These are phyloP conservation scores for Microcebus murinus DNA, from an alignment of 2,113 vertebrate genomes.

Conservation along the genomic window DNA sequence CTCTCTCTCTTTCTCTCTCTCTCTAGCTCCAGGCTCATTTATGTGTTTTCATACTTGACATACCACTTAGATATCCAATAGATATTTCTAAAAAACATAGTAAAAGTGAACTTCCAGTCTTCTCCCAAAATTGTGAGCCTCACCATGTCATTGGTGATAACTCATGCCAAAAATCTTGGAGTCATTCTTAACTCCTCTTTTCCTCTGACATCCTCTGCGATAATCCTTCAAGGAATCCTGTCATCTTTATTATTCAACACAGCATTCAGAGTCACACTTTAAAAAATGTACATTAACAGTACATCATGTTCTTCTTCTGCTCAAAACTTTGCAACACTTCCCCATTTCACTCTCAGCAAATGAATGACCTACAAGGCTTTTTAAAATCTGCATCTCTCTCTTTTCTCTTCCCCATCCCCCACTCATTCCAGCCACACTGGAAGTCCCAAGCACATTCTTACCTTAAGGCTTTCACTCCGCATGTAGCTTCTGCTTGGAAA, in stretches of 20 bases:
- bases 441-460: not conserved
- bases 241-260: not conserved
- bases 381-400: accelerated
- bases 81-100: not conserved
- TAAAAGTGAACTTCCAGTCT: not conserved
- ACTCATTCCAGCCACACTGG: accelerated
- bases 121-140: not conserved
- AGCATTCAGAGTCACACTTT: not conserved
- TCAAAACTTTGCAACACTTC: not conserved
- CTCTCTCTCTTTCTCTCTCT: not conserved
- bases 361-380: not conserved
- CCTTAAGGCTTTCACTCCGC: not conserved
- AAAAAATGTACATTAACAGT: not conserved
- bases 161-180: not conserved
- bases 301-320: not conserved
- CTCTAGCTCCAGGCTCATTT: not conserved
- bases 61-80: not conserved
- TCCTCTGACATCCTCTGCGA: not conserved
- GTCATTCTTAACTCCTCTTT: not conserved
- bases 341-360: not conserved
- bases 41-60: not conserved
- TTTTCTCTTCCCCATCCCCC: not conserved
- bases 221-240: not conserved
- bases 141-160: not conserved
- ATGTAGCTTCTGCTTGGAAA: not conserved